Evolutionary conservation across 2,888 invertebrate genomes (phyloP), one percentile per base, ranked within the genome.

Genomic region (Rotaria sp.): DNA sequence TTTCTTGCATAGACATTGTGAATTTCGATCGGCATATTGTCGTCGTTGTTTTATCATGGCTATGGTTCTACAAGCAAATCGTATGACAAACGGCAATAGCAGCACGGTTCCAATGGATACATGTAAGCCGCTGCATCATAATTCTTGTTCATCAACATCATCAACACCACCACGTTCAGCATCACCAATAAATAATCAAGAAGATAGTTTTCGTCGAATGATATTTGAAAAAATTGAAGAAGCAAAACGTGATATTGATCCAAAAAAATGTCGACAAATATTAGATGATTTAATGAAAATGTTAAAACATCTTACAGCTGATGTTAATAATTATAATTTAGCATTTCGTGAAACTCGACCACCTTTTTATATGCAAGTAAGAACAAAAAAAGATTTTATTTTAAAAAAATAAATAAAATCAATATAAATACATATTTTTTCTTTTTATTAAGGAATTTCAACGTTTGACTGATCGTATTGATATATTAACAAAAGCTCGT

Each of bases 391-490:
- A n/a, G 26, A 50, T n/a, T 50, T 18, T 50, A 13, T 50, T 50
- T 50, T 15, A 1, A 50, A 50, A 10, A 18, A 50, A 50, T 45
- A 45, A 45, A 45, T 11, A 11, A 45, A 8, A 45, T 45, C 5
- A 11, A 8, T 11, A 8, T 45, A 45, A 45, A 8, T 45, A 8
- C 45, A 18, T 50, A 13, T 50, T 4, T 26, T 15, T 26, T 52
- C 13, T 59, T 21, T 55, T 55, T 7, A 30, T 80, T 3, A 26
- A 80, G 80, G 80, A 80, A 80, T 80, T 80, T 45, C 80, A 45
- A 80, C 80, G 80, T 80, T 80, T 80, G 45, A 80, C 80, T 45
- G 80, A 80, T 45, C 80, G 45, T 26, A 80, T 80, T n/a, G 80
- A 80, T 45, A 80, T n/a, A 15, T n/a, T 80, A 80, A 80, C 80